These are phyloP conservation scores for Apoda limacodes DNA, from an alignment of 2,888 invertebrate genomes.

Conservation along the genomic window DNA sequence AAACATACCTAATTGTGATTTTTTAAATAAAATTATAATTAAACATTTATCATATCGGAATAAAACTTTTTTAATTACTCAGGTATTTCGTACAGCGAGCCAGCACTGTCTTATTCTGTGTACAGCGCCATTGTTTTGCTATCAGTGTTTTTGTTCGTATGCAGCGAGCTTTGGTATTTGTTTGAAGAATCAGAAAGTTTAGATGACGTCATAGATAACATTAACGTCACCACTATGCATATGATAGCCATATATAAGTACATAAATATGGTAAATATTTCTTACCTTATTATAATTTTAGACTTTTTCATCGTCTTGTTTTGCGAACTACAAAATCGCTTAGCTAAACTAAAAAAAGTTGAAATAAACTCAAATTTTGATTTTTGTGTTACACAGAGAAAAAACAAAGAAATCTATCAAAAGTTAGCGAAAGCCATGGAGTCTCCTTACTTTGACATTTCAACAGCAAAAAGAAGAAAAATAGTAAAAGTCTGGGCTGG, in stretches of 20 bases:
- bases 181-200: conserved; percentile 28
- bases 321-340: neutral
- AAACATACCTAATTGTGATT: no score
- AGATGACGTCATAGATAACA: conserved; percentile 32
- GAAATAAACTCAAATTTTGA: conserved; percentile 4
- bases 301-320: no score
- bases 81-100: neutral
- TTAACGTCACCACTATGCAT: conserved; percentile 38
- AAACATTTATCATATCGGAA: neutral
- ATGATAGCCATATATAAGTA: conserved; percentile 39
- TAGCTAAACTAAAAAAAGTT: neutral
- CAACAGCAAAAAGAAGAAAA: conserved; percentile 31
- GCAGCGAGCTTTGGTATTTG: conserved; percentile 37
- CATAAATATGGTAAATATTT: conserved; percentile 37
- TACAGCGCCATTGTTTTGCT: conserved; percentile 35
- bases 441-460: conserved; percentile 39
- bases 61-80: no score
- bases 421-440: conserved; percentile 41
- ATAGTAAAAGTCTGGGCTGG: conserved; percentile 35
- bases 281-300: no score
- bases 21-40: conserved; percentile 6
- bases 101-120: conserved; percentile 30
- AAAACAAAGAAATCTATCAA: conserved; percentile 33
- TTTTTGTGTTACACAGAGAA: conserved; percentile 25
- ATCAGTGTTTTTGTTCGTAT: conserved; percentile 27